A percentile compares a stretch with the other conserved stretches of the same genome.
Evolutionary conservation across 2,113 vertebrate species (phyloP).

Genomic region (Mormyrus lacerda): DNA sequence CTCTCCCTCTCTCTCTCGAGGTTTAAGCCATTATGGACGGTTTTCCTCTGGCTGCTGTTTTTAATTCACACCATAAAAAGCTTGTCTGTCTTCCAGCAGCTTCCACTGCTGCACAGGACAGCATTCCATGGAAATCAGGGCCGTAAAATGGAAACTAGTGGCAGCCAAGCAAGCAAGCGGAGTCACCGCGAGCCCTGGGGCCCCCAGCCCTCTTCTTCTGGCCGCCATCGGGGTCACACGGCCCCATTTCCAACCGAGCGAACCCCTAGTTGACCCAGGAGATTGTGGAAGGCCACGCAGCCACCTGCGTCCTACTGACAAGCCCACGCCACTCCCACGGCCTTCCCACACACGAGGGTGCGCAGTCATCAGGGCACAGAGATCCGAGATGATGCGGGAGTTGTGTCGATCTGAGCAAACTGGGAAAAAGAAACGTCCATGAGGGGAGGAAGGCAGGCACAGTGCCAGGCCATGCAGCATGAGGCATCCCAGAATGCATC

Average conservation of each 20-base stretch:
- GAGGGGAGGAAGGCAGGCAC: not conserved
- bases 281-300: not conserved
- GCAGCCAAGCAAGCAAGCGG: not conserved
- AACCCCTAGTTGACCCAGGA: not conserved
- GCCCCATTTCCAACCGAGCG: not conserved
- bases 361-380: not conserved
- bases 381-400: not conserved
- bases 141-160: not conserved
- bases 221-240: not conserved
- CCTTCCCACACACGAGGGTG: not conserved
- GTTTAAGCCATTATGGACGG: not conserved
- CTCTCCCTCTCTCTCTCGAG: not conserved
- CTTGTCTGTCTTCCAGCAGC: not conserved
- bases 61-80: slow-evolving; percentile 3
- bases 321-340: not conserved
- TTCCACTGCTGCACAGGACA: not conserved
- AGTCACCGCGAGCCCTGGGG: not conserved
- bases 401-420: not conserved
- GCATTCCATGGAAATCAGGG: not conserved
- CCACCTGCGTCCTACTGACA: not conserved
- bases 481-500: not conserved
- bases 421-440: not conserved
- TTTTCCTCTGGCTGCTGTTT: not conserved
- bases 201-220: not conserved
- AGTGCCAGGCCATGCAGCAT: not conserved